These are phyloP conservation scores for Cuculus canorus DNA, from an alignment of 2,797 vertebrate genomes.

Conservation along the genomic window DNA sequence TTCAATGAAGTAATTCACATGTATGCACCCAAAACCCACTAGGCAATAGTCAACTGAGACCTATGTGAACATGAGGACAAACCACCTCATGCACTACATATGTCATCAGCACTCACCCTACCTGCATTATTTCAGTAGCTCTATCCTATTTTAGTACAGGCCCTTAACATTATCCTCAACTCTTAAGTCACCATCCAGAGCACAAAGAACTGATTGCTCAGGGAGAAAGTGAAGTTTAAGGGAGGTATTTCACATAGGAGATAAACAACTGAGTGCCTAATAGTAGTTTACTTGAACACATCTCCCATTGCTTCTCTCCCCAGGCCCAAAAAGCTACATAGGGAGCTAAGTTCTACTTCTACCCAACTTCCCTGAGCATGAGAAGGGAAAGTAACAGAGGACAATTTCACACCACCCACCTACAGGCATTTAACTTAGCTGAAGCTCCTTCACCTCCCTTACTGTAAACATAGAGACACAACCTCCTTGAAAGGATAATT, in stretches of 20 bases:
- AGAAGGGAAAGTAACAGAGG: constrained; percentile 16
- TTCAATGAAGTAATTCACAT: neutral
- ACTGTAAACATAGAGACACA: neutral
- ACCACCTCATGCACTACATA: neutral
- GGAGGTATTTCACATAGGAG: neutral
- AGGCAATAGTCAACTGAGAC: neutral
- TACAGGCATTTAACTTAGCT: constrained; percentile 21
- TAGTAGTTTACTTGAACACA: neutral
- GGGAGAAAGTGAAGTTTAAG: neutral
- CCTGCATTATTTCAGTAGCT: neutral
- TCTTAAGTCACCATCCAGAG: neutral
- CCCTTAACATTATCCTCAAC: neutral
- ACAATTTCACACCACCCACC: constrained; percentile 38
- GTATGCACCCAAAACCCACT: neutral
- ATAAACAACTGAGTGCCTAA: neutral
- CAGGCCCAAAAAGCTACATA: neutral
- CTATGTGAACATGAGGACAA: neutral
- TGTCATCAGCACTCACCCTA: neutral
- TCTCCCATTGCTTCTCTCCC: neutral
- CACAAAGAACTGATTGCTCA: neutral
- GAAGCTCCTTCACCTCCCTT: constrained; percentile 24
- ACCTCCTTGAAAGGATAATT: neutral
- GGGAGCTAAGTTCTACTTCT: neutral
- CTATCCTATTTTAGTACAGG: neutral
- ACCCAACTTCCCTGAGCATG: neutral